Evolutionary conservation across 2,113 vertebrate genomes (phyloP), one percentile per base, ranked within the genome.

Genomic region (Phyllostomus discolor): DNA sequence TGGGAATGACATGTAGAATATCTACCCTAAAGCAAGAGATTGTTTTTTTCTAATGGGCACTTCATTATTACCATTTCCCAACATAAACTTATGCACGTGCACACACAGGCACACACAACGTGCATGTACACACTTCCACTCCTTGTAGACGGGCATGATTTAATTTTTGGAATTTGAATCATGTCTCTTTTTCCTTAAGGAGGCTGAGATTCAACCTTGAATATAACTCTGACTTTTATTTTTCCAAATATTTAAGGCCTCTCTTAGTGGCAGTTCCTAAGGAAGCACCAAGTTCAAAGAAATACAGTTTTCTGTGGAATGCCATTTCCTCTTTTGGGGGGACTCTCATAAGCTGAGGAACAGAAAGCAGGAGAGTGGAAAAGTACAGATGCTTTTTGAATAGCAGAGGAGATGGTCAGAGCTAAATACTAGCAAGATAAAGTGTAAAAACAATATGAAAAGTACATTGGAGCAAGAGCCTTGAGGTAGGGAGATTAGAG

Each of bases 161-260:
- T 90, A n/a, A 75, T 38, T 26, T 28, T 50, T 20, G 10, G 22
- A 73, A 31, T 62, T 90, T 52, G 52, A 50, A 1, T 8, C 19
- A 43, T 33, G 10, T 67, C 38, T 62, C 24, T 52, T 31, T 12
- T 85, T 12, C 62, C 89, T 90, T 69, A 38, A 87, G 87, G 22
- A 22, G 17, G 15, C 10, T 43, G 11, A 90, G n/a, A 31, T 9
- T 73, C 73, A 16, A 54, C 2, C 5, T 72, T 76, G 20, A 85
- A 16, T 85, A 66, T 35, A 92, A 79, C 4, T 52, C 72, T 70
- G 11, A 35, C 4, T 86, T 91, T 82, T 79, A 83, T 80, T 95
- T 95, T 73, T 66, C 38, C 5, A 48, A 66, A 46, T 82, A 66
- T 46, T 22, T 91, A 20, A 81, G n/a, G 50, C 85, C 38, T 85